Evolutionary conservation across 2,797 vertebrate genomes (phyloP), one percentile per base, ranked within the genome.

Genomic region (Gila robusta): DNA sequence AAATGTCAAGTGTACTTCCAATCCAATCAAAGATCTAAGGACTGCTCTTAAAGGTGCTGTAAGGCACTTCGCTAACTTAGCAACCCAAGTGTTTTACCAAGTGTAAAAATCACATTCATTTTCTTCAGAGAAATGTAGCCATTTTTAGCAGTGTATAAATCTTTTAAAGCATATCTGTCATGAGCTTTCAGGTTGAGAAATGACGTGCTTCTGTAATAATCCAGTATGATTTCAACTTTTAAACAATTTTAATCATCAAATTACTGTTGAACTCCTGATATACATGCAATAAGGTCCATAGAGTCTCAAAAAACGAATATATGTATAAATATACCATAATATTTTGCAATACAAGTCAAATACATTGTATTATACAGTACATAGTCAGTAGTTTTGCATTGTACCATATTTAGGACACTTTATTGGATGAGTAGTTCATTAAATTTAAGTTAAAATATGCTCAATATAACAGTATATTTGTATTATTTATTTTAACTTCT

Each of bases 1-100:
- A 80, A 85, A 37, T 70, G 84, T 17, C 84, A 80, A 79, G 37
- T 37, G 16, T 62, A 59, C 52, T 71, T 80, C 19, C 21, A 41
- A 64, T 21, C 54, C 54, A 72, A 80, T 79, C 54, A 64, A 56
- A 80, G 54, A 85, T 85, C 83, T 85, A 71, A 79, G 64, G 56
- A 11, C 35, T 35, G 26, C 21, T 28, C 37, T 82, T 82, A 59
- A 82, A 82, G 8, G 39, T 66, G 41, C 54, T 35, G 4, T 19
- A 49, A 62, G 54, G 12, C 10, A 19, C 64, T 64, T 49, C 2
- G 21, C 54, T 49, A 74, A 64, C 81, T 19, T 41, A 41, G 52
- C 52, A 21, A 72, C 37, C 26, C 23, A 12, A 82, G 54, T 56
- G 54, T 23, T 56, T 56, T 56, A 23, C 54, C 21, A 56, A 56